These are phyloP conservation scores for Drosophila varians DNA, from an alignment of 1,140 invertebrate species.

Conservation along the genomic window DNA sequence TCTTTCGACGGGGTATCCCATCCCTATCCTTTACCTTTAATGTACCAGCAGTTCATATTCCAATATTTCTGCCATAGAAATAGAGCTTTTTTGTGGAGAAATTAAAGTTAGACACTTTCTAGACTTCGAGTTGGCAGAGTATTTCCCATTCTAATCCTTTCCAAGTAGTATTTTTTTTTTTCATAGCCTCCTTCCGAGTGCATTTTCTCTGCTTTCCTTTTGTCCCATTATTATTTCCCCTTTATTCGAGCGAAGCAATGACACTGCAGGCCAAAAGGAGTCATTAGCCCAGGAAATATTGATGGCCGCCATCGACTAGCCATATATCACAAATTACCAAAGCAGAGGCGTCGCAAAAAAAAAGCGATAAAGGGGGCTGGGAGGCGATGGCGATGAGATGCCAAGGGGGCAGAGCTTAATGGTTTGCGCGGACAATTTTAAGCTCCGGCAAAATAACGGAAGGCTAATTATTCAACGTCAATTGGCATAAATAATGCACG, in stretches of 20 bases:
- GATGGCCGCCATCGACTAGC: constrained; percentile 59
- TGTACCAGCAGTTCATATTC: too few species aligned
- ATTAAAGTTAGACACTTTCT: too few species aligned
- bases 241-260: constrained; percentile 21
- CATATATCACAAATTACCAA: constrained; percentile 69
- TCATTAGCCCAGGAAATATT: constrained; percentile 71
- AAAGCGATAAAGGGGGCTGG: not conserved
- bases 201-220: constrained; percentile 1
- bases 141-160: not conserved
- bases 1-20: not conserved
- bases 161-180: not conserved
- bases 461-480: constrained; percentile 80
- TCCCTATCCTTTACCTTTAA: too few species aligned
- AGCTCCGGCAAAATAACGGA: constrained; percentile 31
- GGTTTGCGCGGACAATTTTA: constrained; percentile 36
- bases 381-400: too few species aligned
- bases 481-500: constrained; percentile 75
- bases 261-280: constrained; percentile 47
- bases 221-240: not conserved
- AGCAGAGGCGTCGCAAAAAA: constrained; percentile 3
- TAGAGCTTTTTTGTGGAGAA: too few species aligned
- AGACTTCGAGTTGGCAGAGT: not conserved
- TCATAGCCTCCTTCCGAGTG: not conserved
- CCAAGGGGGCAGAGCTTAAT: constrained; percentile 5
- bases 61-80: too few species aligned